Evolutionary conservation across 1,140 invertebrate genomes (phyloP).

Genomic region (Monomorium pharaonis): DNA sequence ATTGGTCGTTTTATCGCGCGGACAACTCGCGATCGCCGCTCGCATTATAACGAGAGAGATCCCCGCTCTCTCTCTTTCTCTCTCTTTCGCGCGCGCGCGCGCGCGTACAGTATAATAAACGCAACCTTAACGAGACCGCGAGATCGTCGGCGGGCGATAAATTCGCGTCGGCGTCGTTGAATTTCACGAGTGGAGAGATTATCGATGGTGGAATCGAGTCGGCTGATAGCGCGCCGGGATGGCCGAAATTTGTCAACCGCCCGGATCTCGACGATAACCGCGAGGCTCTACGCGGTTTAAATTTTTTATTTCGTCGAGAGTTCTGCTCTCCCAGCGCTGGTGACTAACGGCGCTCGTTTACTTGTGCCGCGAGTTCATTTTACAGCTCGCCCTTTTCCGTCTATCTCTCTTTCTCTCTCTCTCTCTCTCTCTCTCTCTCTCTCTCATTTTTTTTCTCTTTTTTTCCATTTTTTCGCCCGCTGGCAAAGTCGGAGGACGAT

Average conservation of each 20-base stretch:
- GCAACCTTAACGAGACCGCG: constrained; percentile 41
- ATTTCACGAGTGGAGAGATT: constrained; percentile 57
- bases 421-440: background rate
- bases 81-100: too few relatives aligned
- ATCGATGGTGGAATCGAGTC: constrained; percentile 53
- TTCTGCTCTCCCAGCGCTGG: constrained; percentile 37
- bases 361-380: constrained; percentile 42
- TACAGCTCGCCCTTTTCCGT: background rate
- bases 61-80: background rate
- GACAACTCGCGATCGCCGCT: background rate
- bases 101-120: constrained; percentile 7
- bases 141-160: constrained; percentile 51
- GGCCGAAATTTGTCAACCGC: constrained; percentile 56
- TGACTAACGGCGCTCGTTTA: constrained; percentile 44
- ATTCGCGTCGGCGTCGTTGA: constrained; percentile 51
- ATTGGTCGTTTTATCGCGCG: background rate
- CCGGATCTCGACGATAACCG: constrained; percentile 55
- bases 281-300: constrained; percentile 36
- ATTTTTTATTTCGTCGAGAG: constrained; percentile 55
- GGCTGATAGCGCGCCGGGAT: constrained; percentile 44
- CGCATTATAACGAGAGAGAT: background rate
- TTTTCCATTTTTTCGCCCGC: background rate
- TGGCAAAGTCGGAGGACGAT: constrained; percentile 30
- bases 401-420: constrained; percentile 21
- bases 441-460: background rate